Base-by-base conservation (phyloP, 2,113 vertebrate species). In the Calcarius ornatus region DNA sequence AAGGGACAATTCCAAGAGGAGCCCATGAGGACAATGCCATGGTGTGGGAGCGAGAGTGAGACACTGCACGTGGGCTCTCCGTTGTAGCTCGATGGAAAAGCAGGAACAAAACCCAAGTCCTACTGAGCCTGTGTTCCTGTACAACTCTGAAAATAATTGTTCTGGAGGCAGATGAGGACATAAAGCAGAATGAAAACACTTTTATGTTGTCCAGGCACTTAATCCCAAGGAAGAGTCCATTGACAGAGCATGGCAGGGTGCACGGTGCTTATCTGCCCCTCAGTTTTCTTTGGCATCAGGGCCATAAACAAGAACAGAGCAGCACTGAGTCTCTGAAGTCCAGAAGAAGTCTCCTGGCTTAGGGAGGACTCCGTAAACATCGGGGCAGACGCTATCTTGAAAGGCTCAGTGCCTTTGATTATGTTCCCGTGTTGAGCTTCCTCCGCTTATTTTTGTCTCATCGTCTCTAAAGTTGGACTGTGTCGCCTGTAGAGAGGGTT, bases 381-480 rank as follows among this genome's bases (percentile, higher is more conserved):
- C 35, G 48, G 76, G 92, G 85, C 65, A 94, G 75, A 79, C 53
- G 0, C 48, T 86, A 88, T 90, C 94, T 96, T 96, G 53, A 96
- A 96, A 96, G 95, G 56, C 86, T 83, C 16, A 2, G 15, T 45
- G 88, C 72, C 85, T 97, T 96, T 96, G 95, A 97, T 96, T 88
- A 60, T 72, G 92, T 92, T 96, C 95, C 92, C 10, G 0, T 83
- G 77, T 64, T 28, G 42, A 53, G 76, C 61, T 96, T 96, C 95
- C 94, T 96, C 72, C 88, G 35, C 79, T 95, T 96, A 95, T 90
- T 95, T 96, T 94, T 88, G 68, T 92, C 88, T 86, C 79, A 71
- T 86, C 76, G 0, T 84, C 82, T 96, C 85, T 77, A 47, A 66
- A 80, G 81, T 65, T 45, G 56, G 51, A 42, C 56, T 66, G 30